phyloP scores from a whole-genome alignment of 2,888 invertebrate species.

The Drosophila nigricruria region DNA sequence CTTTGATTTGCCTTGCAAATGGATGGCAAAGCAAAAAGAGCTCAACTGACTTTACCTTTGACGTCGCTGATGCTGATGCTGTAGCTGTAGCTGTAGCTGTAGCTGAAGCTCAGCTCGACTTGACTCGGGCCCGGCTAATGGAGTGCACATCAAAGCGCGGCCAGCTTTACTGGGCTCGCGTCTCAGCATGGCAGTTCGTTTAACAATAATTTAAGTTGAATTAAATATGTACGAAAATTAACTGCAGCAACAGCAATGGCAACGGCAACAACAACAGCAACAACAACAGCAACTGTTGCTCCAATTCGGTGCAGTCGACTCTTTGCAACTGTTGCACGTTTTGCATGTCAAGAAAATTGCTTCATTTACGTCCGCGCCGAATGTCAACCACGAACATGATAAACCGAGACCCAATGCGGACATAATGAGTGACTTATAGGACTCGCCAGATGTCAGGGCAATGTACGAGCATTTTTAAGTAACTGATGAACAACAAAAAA shows the following conservation, averaged over 20 bases:
- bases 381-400: conserved; percentile 80
- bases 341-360: conserved; percentile 80
- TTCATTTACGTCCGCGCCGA: conserved; percentile 78
- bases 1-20: conserved; percentile 80
- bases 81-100: neutral
- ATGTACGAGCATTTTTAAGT: conserved; percentile 21
- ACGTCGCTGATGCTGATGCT: conserved; percentile 42
- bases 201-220: conserved; percentile 76
- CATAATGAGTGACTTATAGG: conserved; percentile 77
- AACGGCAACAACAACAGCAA: conserved; percentile 38
- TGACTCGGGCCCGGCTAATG: conserved; percentile 37
- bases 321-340: conserved; percentile 78
- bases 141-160: conserved; percentile 60
- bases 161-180: conserved; percentile 34
- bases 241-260: conserved; percentile 52
- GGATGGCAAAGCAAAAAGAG: conserved; percentile 39
- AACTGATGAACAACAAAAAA: neutral
- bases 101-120: conserved; percentile 15
- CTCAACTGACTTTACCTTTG: conserved; percentile 69
- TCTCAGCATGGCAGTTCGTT: conserved; percentile 42
- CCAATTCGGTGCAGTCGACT: conserved; percentile 43
- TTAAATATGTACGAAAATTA: conserved; percentile 79
- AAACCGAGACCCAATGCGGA: conserved; percentile 63
- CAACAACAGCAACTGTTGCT: conserved; percentile 34
- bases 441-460: conserved; percentile 47